Evolutionary conservation across 2,797 vertebrate genomes (phyloP), one percentile per base, ranked within the genome.

Genomic region (Pseudomugil tenellus): DNA sequence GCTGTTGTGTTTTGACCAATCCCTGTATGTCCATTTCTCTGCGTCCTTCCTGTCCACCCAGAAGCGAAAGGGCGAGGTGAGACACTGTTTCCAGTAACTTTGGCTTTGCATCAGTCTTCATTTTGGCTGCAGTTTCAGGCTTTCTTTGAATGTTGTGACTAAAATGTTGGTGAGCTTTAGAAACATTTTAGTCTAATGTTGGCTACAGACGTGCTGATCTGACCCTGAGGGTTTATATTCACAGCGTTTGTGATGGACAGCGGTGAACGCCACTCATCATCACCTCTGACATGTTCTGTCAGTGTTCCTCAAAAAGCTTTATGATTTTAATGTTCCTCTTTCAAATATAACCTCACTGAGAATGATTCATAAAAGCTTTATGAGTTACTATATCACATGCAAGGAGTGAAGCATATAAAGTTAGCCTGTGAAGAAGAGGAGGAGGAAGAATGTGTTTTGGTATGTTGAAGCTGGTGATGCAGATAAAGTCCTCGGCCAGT

Each of bases 51-150:
- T 63, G 72, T 80, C 76, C 69, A 25, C 67, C 81, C 90, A 92
- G 91, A 92, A 58, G 88, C 84, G 90, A 87, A 70, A 89, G 88
- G 76, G 77, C 72, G 86, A 92, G 91, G 91, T 92, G 91, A 92
- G 91, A 84, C 78, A 57, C 73, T 46, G 79, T 81, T 87, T 61
- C 75, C 76, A 57, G n/a, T 77, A 70, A 51, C 79, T 28, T 81
- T 29, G 58, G 85, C 87, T 91, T 91, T 87, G 91, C 91, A 87
- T 90, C 78, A 67, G 70, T 64, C 10, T 82, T 85, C 67, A 69
- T 81, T 75, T 85, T 86, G 81, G 87, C 89, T 89, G 86, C 83
- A 80, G 57, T 77, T 79, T 69, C 29, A 78, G 72, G 39, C 57
- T 81, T 77, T 54, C 6, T 74, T 49, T 79, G 58, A 41, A 55